A percentile compares a stretch with the other conserved stretches of the same genome.
Conservation (phyloP, 1,140 invertebrate species). For the Agrilus planipennis region DNA sequence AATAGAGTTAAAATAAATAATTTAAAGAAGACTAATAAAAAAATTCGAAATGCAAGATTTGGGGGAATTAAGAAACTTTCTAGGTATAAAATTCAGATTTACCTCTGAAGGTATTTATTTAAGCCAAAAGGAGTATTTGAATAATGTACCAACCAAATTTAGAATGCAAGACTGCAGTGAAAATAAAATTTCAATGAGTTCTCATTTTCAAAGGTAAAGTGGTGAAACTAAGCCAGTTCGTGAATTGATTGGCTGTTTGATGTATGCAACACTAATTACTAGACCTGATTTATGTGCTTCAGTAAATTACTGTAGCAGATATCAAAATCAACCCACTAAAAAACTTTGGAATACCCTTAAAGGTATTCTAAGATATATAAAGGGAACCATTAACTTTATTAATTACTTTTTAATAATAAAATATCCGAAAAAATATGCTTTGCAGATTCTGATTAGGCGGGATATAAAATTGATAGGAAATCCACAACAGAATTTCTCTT, state of each 20-base stretch:
- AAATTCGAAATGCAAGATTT: too few relatives aligned
- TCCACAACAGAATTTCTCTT: slow-evolving; percentile 21
- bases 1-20: too few relatives aligned
- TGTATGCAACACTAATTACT: slow-evolving; percentile 29
- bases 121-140: too few relatives aligned
- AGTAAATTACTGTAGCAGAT: slow-evolving; percentile 25
- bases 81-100: too few relatives aligned
- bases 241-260: slow-evolving; percentile 30
- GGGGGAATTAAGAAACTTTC: too few relatives aligned
- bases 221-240: slow-evolving; percentile 15
- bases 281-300: slow-evolving; percentile 34
- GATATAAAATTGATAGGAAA: slow-evolving; percentile 22
- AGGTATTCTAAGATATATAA: slow-evolving; percentile 32
- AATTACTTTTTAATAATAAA: slow-evolving; percentile 12
- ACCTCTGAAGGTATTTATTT: too few relatives aligned
- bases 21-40: too few relatives aligned
- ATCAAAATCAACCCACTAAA: slow-evolving; percentile 16
- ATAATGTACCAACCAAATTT: too few relatives aligned
- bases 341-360: slow-evolving; percentile 29
- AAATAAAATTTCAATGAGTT: slow-evolving; percentile 11
- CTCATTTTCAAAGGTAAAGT: neutral
- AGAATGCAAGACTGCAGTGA: too few relatives aligned
- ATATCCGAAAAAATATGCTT: slow-evolving; percentile 12
- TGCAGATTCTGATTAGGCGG: slow-evolving; percentile 29
- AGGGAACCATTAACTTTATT: slow-evolving; percentile 24